A percentile compares a stretch with the other conserved stretches of the same genome.
These are phyloP conservation scores for Chironomus riparius DNA, from an alignment of 2,888 invertebrate genomes.

Conservation along the genomic window DNA sequence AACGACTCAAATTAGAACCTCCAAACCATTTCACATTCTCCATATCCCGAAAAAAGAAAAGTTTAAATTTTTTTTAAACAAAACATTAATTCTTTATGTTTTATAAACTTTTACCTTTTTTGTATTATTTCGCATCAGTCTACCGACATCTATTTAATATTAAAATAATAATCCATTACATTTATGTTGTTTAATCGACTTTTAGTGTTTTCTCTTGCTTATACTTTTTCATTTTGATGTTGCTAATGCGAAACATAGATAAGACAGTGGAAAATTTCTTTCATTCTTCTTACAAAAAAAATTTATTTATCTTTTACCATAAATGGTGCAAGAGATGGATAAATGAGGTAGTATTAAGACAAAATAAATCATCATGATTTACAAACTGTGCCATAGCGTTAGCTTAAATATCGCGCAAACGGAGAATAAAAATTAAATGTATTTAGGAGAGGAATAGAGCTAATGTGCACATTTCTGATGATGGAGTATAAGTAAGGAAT, in stretches of 20 bases:
- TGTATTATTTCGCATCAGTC: no score
- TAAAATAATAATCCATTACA: not conserved
- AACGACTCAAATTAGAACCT: no score
- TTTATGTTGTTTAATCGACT: constrained; percentile 21
- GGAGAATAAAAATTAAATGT: no score
- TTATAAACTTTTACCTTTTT: no score
- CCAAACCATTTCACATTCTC: no score
- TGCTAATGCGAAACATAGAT: constrained; percentile 8
- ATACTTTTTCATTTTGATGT: not conserved
- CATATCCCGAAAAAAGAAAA: no score
- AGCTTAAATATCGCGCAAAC: not conserved
- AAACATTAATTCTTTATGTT: no score
- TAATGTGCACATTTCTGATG: no score
- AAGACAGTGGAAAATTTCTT: not conserved
- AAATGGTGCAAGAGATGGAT: constrained; percentile 11
- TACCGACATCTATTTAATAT: no score
- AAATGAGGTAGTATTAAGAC: constrained; percentile 18
- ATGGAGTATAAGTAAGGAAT: no score
- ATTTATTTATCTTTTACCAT: constrained; percentile 26
- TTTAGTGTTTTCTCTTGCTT: constrained; percentile 9
- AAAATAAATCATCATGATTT: constrained; percentile 27
- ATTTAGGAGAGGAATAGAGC: no score
- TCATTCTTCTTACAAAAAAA: not conserved
- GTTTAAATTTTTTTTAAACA: no score
- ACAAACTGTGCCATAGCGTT: not conserved